Conservation (phyloP, 2,113 vertebrate species). For the Nannobrachium achirus region DNA sequence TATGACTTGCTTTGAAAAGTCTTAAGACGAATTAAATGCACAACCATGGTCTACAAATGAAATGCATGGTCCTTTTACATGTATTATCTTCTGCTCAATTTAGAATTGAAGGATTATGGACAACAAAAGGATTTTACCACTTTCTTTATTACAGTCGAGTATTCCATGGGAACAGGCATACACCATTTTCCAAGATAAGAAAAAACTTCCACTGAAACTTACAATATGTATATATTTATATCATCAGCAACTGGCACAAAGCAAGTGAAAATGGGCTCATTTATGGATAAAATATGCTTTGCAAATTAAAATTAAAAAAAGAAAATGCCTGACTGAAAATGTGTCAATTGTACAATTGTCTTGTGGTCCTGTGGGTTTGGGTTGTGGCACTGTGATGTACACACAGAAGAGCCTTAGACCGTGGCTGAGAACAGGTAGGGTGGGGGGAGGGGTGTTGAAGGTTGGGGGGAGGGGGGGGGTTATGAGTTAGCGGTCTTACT, state of each 20-base stretch:
- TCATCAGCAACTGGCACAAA: conserved; percentile 56
- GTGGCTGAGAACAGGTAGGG: conserved; percentile 27
- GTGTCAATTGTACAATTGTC: conserved; percentile 26
- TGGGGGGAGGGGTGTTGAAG: conserved; percentile 22
- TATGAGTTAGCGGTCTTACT: conserved; percentile 74
- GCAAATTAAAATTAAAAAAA: conserved; percentile 35
- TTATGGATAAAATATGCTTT: conserved; percentile 38
- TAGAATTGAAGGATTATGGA: no score
- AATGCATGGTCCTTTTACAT: no score
- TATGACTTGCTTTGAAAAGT: no score
- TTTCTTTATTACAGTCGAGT: conserved; percentile 67
- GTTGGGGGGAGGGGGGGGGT: conserved; percentile 21
- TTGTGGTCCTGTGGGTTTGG: conserved; percentile 39
- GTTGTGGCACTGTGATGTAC: conserved; percentile 14
- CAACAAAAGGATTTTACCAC: conserved; percentile 28
- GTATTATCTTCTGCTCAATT: no score
- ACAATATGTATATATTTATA: conserved; percentile 61
- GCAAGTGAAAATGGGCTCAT: conserved; percentile 14
- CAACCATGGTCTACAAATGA: no score
- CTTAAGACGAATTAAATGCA: no score
- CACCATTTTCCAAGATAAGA: conserved; percentile 79
- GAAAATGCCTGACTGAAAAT: conserved; percentile 1
- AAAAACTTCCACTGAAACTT: conserved; percentile 68
- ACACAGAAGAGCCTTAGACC: conserved; percentile 18
- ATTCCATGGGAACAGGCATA: conserved; percentile 85